Evolutionary conservation across 1,140 invertebrate genomes (phyloP), one percentile per base, ranked within the genome.

Genomic region (Drosophila santomea): DNA sequence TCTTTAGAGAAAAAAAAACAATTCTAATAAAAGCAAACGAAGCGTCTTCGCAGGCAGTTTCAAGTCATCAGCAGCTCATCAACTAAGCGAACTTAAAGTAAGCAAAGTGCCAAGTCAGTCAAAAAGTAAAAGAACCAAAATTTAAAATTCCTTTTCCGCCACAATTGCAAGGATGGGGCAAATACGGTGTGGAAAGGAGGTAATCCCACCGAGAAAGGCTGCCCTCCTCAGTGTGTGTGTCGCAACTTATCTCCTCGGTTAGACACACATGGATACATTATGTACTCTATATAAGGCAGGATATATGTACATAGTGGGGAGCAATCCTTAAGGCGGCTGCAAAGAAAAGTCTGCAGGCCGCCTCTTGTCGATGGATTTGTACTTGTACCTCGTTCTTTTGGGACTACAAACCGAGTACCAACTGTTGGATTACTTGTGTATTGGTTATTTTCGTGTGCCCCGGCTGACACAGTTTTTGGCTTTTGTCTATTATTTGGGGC

Each of bases 351-450:
- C 68, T 74, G 71, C 47, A 54, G 69, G 50, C 68, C 48, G 69
- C 36, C 71, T 48, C 48, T 47, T 36, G 55, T 50, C 45, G 68
- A 48, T 25, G 66, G 39, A 28, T 15, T 20, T 28, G 32, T 32
- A 32, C 32, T 61, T 23, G 43, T 45, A 73, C 51, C 51, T 56
- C 43, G 44, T 56, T 78, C 74, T 84, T 84, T 62, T 84, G 61
- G 80, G 72, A 80, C 80, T 80, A 84, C 76, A 77, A 80, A 84
- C 80, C 78, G 61, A 84, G 58, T 59, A 83, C 72, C 76, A 84
- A 67, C 80, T 76, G 72, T 58, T 57, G 76, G 66, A 84, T 80
- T 84, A 84, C 80, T 84, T 76, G 72, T 63, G 50, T 75, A 79
- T 75, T 75, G 63, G 59, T 55, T 54, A 52, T 78, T 63, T 67